Conservation (phyloP, 2,888 invertebrate genomes). For the Octonoba sinensis region DNA sequence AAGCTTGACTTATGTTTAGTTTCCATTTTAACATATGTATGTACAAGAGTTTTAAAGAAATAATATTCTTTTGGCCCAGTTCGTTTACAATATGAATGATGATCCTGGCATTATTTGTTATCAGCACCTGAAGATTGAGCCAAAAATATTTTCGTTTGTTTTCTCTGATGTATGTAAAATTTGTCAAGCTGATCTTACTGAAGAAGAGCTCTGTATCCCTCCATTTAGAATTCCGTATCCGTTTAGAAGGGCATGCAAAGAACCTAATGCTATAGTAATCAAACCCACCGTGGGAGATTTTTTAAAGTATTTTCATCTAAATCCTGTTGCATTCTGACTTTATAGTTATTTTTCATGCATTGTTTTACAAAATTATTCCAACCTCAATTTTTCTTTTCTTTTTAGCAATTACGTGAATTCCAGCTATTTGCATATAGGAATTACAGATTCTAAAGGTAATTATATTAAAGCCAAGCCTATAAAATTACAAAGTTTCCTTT, state of each 20-base stretch:
- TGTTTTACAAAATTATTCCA: neutral
- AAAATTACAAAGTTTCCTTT: too few species aligned
- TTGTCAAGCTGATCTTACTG: slow-evolving; percentile 73
- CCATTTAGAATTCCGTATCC: slow-evolving; percentile 87
- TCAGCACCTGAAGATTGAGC: slow-evolving; percentile 86
- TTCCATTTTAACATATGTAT: too few species aligned
- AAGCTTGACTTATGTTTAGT: too few species aligned
- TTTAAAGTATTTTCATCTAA: slow-evolving; percentile 75
- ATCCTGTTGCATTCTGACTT: neutral
- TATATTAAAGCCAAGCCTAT: too few species aligned
- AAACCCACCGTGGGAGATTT: slow-evolving; percentile 91
- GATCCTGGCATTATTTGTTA: slow-evolving; percentile 81
- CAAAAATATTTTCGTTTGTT: slow-evolving; percentile 82
- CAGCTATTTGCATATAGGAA: slow-evolving; percentile 90
- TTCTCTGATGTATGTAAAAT: slow-evolving; percentile 84
- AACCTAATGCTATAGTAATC: slow-evolving; percentile 85
- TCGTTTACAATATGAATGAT: slow-evolving; percentile 16
- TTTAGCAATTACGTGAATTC: slow-evolving; percentile 77
- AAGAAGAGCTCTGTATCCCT: slow-evolving; percentile 75
- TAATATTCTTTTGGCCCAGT: too few species aligned
- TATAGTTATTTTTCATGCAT: neutral
- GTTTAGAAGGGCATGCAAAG: slow-evolving; percentile 84
- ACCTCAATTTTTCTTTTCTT: slow-evolving; percentile 66
- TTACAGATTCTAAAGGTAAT: slow-evolving; percentile 80
- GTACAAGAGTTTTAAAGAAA: too few species aligned